Base-by-base conservation (phyloP, 1,140 invertebrate species). In the Scaptomyza pallida region DNA sequence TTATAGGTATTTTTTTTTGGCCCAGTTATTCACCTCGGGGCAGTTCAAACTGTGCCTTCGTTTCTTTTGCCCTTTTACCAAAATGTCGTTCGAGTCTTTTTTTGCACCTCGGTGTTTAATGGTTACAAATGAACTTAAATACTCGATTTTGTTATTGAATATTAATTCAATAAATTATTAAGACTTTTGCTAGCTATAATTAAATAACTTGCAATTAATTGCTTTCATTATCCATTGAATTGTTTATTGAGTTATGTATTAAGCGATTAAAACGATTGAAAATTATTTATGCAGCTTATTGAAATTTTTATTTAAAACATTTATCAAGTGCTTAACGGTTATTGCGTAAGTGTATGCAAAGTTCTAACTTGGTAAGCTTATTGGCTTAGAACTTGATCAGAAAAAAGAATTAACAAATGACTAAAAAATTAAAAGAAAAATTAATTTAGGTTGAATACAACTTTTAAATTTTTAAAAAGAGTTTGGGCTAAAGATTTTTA, bases 51-150 rank as follows among this genome's bases (percentile, higher is more conserved):
- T 33, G 4, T 33, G 26, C n/a, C 8, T 19, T 15, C 8, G 30
- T 54, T 45, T n/a, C n/a, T n/a, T n/a, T 72, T 85, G 80, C 72
- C 80, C 62, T 83, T 76, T 79, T 75, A 43, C 47, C 52, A 85
- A 86, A 30, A 85, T 80, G 81, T 73, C 81, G 80, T 62, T 54
- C 12, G 40, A 70, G 26, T 9, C 23, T 23, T 23, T 3, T 23
- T 23, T 23, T 23, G 4, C 23, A 5, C 6, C 6, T 35, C 5
- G 3, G 10, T 35, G 3, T 2, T 35, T 8, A 35, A 12, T 35
- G 30, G 2, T 37, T 37, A 4, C 1, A 37, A 37, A 37, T 37
- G n/a, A 37, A 37, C 8, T 37, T 37, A 5, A 30, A 30, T 30
- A 30, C 26, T 30, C 2, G 26, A 5, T 30, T 10, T 30, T 9